These are phyloP conservation scores for Phocoena sinus DNA, from an alignment of 2,113 vertebrate genomes.

Conservation along the genomic window DNA sequence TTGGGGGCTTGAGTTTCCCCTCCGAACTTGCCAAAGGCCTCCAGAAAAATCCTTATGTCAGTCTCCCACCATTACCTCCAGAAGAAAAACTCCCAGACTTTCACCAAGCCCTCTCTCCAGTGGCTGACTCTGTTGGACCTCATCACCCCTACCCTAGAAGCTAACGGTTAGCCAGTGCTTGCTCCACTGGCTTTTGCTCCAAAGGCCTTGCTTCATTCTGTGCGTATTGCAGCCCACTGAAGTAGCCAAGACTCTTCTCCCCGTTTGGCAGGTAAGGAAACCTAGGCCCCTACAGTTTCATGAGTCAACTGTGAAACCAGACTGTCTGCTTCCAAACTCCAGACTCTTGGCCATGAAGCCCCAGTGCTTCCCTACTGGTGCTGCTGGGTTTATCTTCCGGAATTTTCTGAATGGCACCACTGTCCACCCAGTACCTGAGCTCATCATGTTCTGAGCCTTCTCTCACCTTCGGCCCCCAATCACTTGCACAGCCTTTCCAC, in stretches of 20 bases:
- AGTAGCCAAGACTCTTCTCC: neutral
- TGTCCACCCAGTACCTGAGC: neutral
- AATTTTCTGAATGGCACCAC: neutral
- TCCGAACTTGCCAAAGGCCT: neutral
- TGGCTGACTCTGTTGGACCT: neutral
- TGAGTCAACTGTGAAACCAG: neutral
- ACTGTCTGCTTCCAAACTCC: neutral
- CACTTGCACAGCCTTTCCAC: neutral
- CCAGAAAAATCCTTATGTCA: neutral
- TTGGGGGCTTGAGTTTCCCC: neutral
- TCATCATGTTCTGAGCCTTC: neutral
- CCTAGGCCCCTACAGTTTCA: neutral
- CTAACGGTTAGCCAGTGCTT: neutral
- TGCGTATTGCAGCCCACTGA: neutral
- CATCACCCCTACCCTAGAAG: fast-evolving
- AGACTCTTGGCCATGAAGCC: neutral
- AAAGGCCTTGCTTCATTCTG: neutral
- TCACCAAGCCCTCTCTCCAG: neutral
- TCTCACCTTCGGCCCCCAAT: neutral
- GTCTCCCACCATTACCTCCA: neutral
- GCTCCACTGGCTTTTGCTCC: neutral
- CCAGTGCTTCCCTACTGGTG: neutral
- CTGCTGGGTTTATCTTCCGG: neutral
- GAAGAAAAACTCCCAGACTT: neutral
- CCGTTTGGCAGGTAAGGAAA: neutral